Percentiles rank a stretch among this genome's conserved stretches.
Evolutionary conservation across 2,888 invertebrate genomes (phyloP).

Genomic region (Pristionchus exspectatus): DNA sequence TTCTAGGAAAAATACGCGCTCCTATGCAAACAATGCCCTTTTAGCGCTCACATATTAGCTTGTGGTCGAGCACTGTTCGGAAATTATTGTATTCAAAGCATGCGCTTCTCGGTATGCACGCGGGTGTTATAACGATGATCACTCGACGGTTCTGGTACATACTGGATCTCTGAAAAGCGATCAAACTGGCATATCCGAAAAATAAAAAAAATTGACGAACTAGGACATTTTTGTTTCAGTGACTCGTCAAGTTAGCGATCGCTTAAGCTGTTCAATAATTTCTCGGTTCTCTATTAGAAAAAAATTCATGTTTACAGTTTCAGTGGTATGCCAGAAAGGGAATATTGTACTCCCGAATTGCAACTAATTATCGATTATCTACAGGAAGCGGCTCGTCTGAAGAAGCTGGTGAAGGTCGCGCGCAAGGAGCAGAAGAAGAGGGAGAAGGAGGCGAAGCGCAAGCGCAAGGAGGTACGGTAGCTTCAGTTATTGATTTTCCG

Average conservation of each 20-base stretch:
- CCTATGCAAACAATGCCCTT: background rate
- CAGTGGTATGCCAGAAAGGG: too few species aligned
- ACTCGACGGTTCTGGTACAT: too few species aligned
- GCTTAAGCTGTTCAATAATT: background rate
- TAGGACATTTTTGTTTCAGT: too few species aligned
- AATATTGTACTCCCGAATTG: background rate
- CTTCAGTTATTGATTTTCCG: background rate
- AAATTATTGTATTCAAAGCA: background rate
- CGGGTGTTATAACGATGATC: background rate
- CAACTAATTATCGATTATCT: background rate
- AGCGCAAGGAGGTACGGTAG: conserved; percentile 52
- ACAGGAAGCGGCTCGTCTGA: conserved; percentile 64
- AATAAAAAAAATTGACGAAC: too few species aligned
- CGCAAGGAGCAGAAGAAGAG: conserved; percentile 57
- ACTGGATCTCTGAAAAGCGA: background rate
- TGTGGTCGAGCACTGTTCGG: background rate
- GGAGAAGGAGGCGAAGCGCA: conserved; percentile 58
- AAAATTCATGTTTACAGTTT: too few species aligned
- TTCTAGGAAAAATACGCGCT: background rate
- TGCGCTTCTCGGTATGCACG: background rate
- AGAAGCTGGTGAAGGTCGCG: conserved; percentile 60
- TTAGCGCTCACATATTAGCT: background rate
- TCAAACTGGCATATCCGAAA: background rate
- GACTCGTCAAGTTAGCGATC: too few species aligned
- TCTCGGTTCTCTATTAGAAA: too few species aligned